These are phyloP conservation scores for Menidia beryllina DNA, from an alignment of 2,113 vertebrate genomes.

Conservation along the genomic window DNA sequence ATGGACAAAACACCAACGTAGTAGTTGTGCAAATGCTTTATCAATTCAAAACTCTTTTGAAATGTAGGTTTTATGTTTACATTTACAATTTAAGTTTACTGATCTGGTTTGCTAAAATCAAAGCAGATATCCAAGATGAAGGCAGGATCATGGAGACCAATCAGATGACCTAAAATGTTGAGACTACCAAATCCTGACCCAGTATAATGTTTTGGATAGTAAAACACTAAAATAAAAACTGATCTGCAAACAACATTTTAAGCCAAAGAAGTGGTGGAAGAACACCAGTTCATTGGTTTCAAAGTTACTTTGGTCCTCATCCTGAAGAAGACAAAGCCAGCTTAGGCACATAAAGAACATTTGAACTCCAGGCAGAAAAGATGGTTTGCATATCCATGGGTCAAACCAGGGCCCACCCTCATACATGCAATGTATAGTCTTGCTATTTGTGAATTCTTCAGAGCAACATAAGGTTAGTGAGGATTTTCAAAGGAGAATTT, in stretches of 20 bases:
- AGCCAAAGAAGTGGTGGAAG: too few species aligned
- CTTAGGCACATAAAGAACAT: neutral
- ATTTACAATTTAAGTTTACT: neutral
- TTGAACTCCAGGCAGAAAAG: neutral
- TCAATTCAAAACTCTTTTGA: too few species aligned
- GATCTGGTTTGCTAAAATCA: neutral
- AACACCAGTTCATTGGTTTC: too few species aligned
- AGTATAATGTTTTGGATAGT: too few species aligned
- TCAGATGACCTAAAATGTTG: too few species aligned
- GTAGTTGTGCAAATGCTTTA: neutral
- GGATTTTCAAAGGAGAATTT: too few species aligned
- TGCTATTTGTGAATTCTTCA: neutral
- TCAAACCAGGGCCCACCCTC: neutral
- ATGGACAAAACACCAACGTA: neutral
- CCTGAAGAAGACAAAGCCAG: too few species aligned
- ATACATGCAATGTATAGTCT: neutral
- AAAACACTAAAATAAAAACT: too few species aligned
- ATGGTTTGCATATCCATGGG: neutral
- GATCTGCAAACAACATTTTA: too few species aligned
- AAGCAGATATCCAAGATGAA: neutral
- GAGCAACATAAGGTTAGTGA: neutral
- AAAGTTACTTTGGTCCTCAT: too few species aligned
- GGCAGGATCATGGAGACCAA: too few species aligned
- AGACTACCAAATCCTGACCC: too few species aligned
- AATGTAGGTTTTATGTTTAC: conserved; percentile 1